Base-by-base conservation (phyloP, 2,888 invertebrate genomes). In the Baronia brevicornis region DNA sequence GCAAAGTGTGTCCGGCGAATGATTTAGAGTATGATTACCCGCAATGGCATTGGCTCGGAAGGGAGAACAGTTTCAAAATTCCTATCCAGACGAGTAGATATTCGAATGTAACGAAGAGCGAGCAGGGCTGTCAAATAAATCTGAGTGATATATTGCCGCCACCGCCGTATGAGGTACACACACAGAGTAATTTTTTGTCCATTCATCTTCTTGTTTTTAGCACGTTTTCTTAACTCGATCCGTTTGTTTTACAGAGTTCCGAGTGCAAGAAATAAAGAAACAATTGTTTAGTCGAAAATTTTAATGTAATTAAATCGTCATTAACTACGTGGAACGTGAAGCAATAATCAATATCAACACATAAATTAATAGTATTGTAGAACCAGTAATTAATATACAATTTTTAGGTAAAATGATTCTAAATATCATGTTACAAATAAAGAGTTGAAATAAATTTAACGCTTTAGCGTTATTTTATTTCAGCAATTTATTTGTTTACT, bases 71-170 rank as follows among this genome's bases (percentile, higher is more conserved):
- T 68, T 84, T 84, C 73, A 82, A 82, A 77, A 84, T 82, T 62
- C 82, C 82, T 52, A 74, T 82, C 60, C 82, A 71, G 60, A 61
- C 70, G 52, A 60, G 77, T 51, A 69, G 80, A 66, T 74, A 80
- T 64, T 78, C 80, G 60, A 79, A 73, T 52, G 72, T 74, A 51
- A 70, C 74, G 56, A 72, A 75, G 62, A 78, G 80, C 55, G 84
- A 82, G 53, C 82, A 80, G 60, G 75, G 82, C 64, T 84, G 84
- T 74, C 85, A 85, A 73, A 79, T 85, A 60, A 89, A 88, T 73
- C 87, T 88, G 75, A 88, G 88, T 71, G 88, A 89, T 71, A 87
- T 88, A 85, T 62, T 89, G 48, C 88, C 88, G 38, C 88, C 88
- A 46, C 87, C 87, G 21, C 87, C 87, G 45, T 88, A 88, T 64